Base-by-base conservation (phyloP, 2,888 invertebrate species). In the Zaprionus obscuricornis region DNA sequence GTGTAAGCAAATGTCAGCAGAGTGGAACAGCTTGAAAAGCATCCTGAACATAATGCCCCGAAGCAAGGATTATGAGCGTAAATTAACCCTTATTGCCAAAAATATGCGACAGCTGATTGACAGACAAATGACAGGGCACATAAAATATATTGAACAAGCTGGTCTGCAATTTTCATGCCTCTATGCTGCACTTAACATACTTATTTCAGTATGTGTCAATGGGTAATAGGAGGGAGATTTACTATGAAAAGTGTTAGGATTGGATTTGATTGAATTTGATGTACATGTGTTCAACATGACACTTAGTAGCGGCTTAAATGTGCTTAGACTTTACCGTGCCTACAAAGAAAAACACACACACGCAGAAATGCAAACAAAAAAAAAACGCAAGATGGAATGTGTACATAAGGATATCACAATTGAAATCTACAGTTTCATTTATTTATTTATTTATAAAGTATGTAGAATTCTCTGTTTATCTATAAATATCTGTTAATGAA, bases 21-120 rank as follows among this genome's bases (percentile, higher is more conserved):
- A 42, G 49, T 16, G 36, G 11, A 17, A 7, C 11, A 36, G 46
- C 6, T 10, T 5, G 16, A 27, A 17, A 5, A 18, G 16, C 26
- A 14, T 29, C 37, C 55, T 33, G 33, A 11, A 31, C 10, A 8
- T 3, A n/a, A 34, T 31, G 13, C 55, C 60, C 55, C 2, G 5
- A 4, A 7, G 8, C 62, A 64, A 74, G 82, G 85, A 82, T 84
- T 81, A 84, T 84, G 74, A 82, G 85, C 76, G 85, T 76, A 82
- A 84, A 82, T 82, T 82, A 82, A 82, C 81, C 81, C 85, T 84
- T 82, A 82, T 84, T 84, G 85, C 74, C 71, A 69, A 78, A 78
- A 84, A 78, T 76, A 82, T 78, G 83, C 78, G 81, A 82, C 81
- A 82, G 82, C 66, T 82, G 81, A 82, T 82, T 82, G 81, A 82